phyloP scores from a whole-genome alignment of 1,140 invertebrate species.

The Tetramorium alpestre region DNA sequence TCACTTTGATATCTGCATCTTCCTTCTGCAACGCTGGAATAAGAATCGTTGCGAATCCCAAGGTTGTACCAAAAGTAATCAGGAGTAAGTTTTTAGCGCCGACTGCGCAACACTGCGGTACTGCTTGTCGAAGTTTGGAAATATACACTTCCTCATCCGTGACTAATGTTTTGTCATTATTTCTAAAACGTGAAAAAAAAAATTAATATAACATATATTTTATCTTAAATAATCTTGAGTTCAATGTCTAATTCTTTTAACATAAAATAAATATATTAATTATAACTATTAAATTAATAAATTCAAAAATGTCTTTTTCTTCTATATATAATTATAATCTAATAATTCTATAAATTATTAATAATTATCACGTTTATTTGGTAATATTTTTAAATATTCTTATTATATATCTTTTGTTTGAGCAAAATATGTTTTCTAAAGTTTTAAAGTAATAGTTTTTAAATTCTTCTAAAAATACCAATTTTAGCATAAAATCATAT shows the following conservation, averaged over 20 bases:
- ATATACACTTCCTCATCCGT: conserved; percentile 33
- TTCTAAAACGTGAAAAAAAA: conserved; percentile 65
- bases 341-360: neutral
- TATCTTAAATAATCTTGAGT: neutral
- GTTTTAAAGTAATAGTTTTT: neutral
- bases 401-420: neutral
- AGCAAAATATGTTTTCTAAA: no score
- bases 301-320: neutral
- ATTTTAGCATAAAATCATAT: neutral
- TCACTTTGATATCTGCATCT: conserved; percentile 86
- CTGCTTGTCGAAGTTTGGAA: conserved; percentile 84
- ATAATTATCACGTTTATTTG: neutral
- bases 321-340: neutral
- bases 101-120: conserved; percentile 88
- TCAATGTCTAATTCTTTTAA: neutral
- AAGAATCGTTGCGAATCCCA: conserved; percentile 92
- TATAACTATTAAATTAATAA: conserved; percentile 22
- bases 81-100: conserved; percentile 89
- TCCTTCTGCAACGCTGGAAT: conserved; percentile 89
- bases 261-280: neutral
- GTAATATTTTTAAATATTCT: neutral
- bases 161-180: conserved; percentile 68
- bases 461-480: neutral
- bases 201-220: neutral
- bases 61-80: conserved; percentile 90